Conservation (phyloP, 1,140 invertebrate species). For the Caenorhabditis tropicalis region DNA sequence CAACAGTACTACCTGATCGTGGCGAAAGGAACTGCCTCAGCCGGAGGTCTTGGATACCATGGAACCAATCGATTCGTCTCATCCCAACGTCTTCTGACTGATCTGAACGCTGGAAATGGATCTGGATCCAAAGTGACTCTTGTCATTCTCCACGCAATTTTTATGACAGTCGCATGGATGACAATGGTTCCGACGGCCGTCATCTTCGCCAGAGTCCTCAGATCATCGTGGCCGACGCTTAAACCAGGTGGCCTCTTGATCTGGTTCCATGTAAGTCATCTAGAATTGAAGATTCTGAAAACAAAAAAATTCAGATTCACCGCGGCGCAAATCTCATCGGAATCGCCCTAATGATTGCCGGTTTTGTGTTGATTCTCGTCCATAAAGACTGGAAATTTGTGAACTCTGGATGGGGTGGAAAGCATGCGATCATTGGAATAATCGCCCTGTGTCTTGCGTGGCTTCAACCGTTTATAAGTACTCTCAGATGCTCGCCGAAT, state of each 20-base stretch:
- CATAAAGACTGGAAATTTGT: constrained; percentile 34
- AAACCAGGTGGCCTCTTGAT: constrained; percentile 48
- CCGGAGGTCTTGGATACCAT: neutral
- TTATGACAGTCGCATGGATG: constrained; percentile 54
- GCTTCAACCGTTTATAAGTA: constrained; percentile 50
- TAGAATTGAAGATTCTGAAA: neutral
- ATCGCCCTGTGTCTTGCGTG: constrained; percentile 49
- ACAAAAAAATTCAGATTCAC: constrained; percentile 40
- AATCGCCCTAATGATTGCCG: constrained; percentile 41
- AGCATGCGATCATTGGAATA: constrained; percentile 36
- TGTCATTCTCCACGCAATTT: constrained; percentile 19
- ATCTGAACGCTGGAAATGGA: constrained; percentile 5
- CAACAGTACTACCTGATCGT: neutral
- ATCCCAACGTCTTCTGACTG: neutral
- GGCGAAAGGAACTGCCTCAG: neutral
- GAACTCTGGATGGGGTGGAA: neutral
- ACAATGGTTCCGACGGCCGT: constrained; percentile 41
- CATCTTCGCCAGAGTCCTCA: constrained; percentile 47
- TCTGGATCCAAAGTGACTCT: neutral
- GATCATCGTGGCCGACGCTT: constrained; percentile 36
- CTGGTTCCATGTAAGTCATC: constrained; percentile 49
- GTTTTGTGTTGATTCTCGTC: constrained; percentile 14
- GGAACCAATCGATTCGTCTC: neutral
- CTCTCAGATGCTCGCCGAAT: constrained; percentile 48
- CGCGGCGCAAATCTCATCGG: constrained; percentile 43